Conservation (phyloP, 2,797 vertebrate species). For the Pogoniulus pusillus region DNA sequence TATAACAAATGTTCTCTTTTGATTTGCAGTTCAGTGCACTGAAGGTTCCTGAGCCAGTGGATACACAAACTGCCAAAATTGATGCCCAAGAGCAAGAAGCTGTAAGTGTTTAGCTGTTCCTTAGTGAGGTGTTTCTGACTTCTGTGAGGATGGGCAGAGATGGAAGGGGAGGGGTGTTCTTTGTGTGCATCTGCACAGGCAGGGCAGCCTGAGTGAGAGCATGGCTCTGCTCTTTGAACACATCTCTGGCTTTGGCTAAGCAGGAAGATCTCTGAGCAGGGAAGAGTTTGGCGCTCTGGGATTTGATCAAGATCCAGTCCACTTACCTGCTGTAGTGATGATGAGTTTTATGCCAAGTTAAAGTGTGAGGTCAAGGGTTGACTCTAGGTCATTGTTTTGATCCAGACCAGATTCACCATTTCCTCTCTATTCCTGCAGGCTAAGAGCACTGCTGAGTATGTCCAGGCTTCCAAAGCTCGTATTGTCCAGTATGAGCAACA, state of each 20-base stretch:
- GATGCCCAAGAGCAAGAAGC: conserved; percentile 85
- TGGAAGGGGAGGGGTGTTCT: not conserved
- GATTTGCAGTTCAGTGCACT: conserved; percentile 73
- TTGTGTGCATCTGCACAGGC: rapidly evolving
- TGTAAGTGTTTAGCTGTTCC: conserved; percentile 79
- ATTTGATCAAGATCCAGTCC: not conserved
- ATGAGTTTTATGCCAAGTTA: not conserved
- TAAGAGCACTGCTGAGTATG: conserved; percentile 75
- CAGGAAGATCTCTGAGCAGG: not conserved
- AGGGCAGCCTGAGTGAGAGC: not conserved
- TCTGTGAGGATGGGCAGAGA: not conserved
- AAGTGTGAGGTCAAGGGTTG: not conserved
- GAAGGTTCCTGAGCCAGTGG: conserved; percentile 87
- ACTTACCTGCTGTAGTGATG: not conserved
- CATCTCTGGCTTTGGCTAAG: not conserved
- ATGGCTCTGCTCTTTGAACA: rapidly evolving
- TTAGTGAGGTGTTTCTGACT: rapidly evolving
- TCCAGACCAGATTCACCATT: rapidly evolving
- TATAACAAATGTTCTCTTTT: too few relatives aligned
- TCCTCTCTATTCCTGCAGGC: conserved; percentile 66
- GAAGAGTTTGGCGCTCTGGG: not conserved
- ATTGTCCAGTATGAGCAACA: conserved; percentile 80
- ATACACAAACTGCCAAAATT: conserved; percentile 84
- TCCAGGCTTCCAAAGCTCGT: conserved; percentile 84
- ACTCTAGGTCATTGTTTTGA: not conserved